A percentile compares a stretch with the other conserved stretches of the same genome.
Conservation (phyloP, 2,888 invertebrate species). For the Polydrusus tereticollis region DNA sequence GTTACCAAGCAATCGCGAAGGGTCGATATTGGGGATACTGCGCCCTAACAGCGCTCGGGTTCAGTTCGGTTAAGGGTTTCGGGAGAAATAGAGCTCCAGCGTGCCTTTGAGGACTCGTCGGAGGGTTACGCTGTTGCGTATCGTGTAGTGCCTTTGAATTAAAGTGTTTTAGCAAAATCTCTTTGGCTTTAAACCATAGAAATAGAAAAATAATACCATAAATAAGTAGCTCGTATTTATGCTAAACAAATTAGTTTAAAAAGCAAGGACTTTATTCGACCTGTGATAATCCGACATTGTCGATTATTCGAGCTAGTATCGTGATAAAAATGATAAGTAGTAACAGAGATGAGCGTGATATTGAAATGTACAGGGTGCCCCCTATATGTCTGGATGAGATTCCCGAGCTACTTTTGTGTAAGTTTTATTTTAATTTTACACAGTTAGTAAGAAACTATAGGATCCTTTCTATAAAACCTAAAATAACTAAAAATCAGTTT, state of each 20-base stretch:
- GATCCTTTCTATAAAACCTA: too few relatives aligned
- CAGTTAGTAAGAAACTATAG: too few relatives aligned
- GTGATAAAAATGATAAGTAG: constrained; percentile 61
- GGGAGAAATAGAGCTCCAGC: constrained; percentile 39
- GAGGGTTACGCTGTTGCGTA: neutral
- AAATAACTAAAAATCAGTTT: too few relatives aligned
- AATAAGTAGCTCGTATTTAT: too few relatives aligned
- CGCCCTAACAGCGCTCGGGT: constrained; percentile 39
- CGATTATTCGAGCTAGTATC: neutral
- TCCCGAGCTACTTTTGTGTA: constrained; percentile 81
- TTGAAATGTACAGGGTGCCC: constrained; percentile 76
- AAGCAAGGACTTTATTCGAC: neutral
- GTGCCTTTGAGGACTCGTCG: neutral
- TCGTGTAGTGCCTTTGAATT: neutral
- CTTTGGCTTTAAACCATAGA: neutral
- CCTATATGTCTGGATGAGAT: constrained; percentile 81
- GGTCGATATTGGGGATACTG: constrained; percentile 47
- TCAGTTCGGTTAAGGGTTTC: constrained; percentile 54
- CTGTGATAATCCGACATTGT: neutral
- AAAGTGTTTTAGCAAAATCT: neutral
- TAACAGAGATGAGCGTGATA: constrained; percentile 62
- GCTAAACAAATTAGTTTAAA: neutral
- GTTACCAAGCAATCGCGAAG: constrained; percentile 27
- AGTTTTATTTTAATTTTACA: constrained; percentile 62
- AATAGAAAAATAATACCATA: neutral